Evolutionary conservation across 2,888 invertebrate genomes (phyloP), one percentile per base, ranked within the genome.

Genomic region (Norana najaformis): DNA sequence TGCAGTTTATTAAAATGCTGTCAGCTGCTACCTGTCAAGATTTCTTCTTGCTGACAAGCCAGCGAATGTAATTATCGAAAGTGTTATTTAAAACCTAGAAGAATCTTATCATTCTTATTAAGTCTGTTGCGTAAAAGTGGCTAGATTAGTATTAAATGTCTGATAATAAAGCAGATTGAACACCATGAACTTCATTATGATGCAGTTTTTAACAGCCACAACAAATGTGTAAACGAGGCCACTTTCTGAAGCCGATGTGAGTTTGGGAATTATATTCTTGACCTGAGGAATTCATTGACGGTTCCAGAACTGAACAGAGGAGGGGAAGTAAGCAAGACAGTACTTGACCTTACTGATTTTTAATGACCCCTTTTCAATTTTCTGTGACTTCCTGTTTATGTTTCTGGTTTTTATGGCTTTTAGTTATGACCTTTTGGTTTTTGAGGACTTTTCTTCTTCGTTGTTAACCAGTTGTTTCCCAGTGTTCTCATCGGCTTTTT

Each of bases 221-320:
- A n/a, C n/a, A 11, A 8, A 4, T 23, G 11, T 69, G n/a, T n/a
- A n/a, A n/a, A n/a, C n/a, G 69, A 69, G n/a, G 69, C 69, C n/a
- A n/a, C 3, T 69, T 47, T 3, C 23, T 39, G 23, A 16, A 47
- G 47, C 47, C 23, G 47, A 47, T 5, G n/a, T 69, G 69, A 69
- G n/a, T 69, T 69, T 69, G 69, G 69, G 69, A 69, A 69, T 69
- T 69, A n/a, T 69, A n/a, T n/a, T n/a, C n/a, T 30, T 69, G 69
- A 47, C 69, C n/a, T 69, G 11, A 30, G n/a, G n/a, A 69, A n/a
- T 69, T 69, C 16, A 69, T 30, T 69, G n/a, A 11, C 1, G 13
- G 30, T 1, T 11, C 69, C 30, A 69, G 30, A 69, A 69, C 30
- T 1, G 30, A n/a, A n/a, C 69, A 69, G 6, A 5, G 30, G 30